Evolutionary conservation across 64 coral and sea anemone genomes (phyloP), one percentile per base, ranked within the genome.

Genomic region (Orbicella faveolata): DNA sequence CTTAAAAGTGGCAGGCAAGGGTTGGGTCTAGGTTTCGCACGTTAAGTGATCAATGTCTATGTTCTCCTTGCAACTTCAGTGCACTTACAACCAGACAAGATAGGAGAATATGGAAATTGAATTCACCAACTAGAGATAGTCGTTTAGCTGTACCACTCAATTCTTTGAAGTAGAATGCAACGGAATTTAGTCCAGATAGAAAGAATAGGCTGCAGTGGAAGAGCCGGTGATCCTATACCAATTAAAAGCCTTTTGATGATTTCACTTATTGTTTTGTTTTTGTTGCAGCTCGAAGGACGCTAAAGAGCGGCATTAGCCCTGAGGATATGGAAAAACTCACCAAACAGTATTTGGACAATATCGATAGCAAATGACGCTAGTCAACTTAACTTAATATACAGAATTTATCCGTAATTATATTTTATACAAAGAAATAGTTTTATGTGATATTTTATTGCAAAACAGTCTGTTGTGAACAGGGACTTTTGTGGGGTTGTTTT

Each of bases 241-340:
- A 0, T 48, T 48, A 48, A 6, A 48, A 48, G 44, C 44, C 44
- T 48, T 6, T 48, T 3, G 44, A 48, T 17, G 0, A 73, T 9
- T 52, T 66, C 1, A n/a, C 65, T 69, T 17, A 55, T 12, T 23
- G 23, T 72, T 75, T 61, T 52, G 51, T 63, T 85, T 63, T 91
- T 53, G 34, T 53, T 86, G 9, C 70, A 92, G 90, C 81, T 66
- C 90, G 90, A 19, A 81, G 90, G 30, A 92, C 90, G 2, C 69
- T 92, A 17, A 92, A 92, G 30, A 76, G 82, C 23, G 90, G 90
- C 30, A 92, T 92, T 7, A 92, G 80, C 72, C 68, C 81, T 64
- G 90, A 92, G 20, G 90, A 92, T 52, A 74, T 92, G 41, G 90
- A 92, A 86, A 92, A 92, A 67, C 90, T 92, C 6, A 76, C 90